Evolutionary conservation across 2,888 invertebrate genomes (phyloP), one percentile per base, ranked within the genome.

Genomic region (Eremobia ochroleuca): DNA sequence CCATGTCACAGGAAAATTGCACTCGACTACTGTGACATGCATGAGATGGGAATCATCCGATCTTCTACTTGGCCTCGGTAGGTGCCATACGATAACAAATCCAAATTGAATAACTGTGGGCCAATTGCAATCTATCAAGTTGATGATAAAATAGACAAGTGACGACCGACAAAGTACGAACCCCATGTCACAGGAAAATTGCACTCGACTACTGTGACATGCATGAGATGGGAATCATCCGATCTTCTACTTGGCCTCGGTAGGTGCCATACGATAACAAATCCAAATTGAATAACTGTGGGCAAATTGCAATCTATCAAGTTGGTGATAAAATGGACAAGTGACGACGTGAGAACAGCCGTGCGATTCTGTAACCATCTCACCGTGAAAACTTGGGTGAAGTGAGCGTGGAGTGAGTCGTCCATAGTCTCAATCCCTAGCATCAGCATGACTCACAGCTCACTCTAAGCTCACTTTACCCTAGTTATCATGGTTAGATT

Each of bases 261-360:
- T 46, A 49, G 31, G 34, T 49, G 4, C 6, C 55, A 49, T 28
- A 65, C 28, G 62, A 66, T 71, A 76, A 79, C 46, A 18, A 71
- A 64, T 49, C 43, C 43, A n/a, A 71, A 82, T 68, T 72, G 67
- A 77, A 77, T 82, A 37, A 77, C 76, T 9, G 11, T 43, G 25
- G 49, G n/a, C 15, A 74, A 64, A 68, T 64, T 62, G 34, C 40
- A 81, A 67, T 68, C 62, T 28, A 75, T 80, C 58, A 61, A 52
- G 9, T 1, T 43, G 43, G 34, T 52, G 21, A 13, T 28, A 25
- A 31, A 28, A 76, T 21, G 25, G 28, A 34, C 25, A 34, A 49
- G n/a, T 4, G 9, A n/a, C 15, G 28, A 70, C 21, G 69, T 78
- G 69, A 68, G 46, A 69, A 70, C 49, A n/a, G n/a, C n/a, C n/a